These are phyloP conservation scores for Drosophila burlai DNA, from an alignment of 1,140 invertebrate species.

Conservation along the genomic window DNA sequence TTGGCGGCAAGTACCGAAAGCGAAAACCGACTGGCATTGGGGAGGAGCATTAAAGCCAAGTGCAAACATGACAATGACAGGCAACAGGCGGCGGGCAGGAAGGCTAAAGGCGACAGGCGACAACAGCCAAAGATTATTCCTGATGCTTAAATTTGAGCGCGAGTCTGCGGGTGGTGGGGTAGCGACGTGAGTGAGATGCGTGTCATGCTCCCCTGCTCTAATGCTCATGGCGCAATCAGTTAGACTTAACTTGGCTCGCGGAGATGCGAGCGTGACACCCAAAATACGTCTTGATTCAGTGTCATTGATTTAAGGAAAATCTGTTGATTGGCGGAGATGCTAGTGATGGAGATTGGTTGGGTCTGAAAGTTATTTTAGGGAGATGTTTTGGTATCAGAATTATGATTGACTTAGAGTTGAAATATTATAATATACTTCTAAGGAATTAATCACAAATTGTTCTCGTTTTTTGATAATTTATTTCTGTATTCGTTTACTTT, in stretches of 20 bases:
- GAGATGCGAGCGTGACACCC: conserved; percentile 39
- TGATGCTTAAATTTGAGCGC: conserved; percentile 56
- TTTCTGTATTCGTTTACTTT: neutral
- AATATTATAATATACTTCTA: too few species aligned
- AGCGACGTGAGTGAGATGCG: conserved; percentile 43
- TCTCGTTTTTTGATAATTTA: neutral
- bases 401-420: too few species aligned
- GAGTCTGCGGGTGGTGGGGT: neutral
- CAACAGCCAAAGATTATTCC: conserved; percentile 62
- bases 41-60: conserved; percentile 59
- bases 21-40: conserved; percentile 20
- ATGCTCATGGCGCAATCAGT: conserved; percentile 63
- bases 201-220: conserved; percentile 46
- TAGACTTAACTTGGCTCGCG: conserved; percentile 34
- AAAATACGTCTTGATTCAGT: conserved; percentile 28
- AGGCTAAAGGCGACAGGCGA: conserved; percentile 37
- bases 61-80: conserved; percentile 63
- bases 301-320: conserved; percentile 41
- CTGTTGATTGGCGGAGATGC: conserved; percentile 16
- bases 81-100: conserved; percentile 34
- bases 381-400: neutral
- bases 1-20: conserved; percentile 32
- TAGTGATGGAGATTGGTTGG: neutral
- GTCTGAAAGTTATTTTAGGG: neutral
- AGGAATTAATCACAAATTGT: neutral